Evolutionary conservation across 2,888 invertebrate genomes (phyloP).

Genomic region (Calliphora vomitoria): DNA sequence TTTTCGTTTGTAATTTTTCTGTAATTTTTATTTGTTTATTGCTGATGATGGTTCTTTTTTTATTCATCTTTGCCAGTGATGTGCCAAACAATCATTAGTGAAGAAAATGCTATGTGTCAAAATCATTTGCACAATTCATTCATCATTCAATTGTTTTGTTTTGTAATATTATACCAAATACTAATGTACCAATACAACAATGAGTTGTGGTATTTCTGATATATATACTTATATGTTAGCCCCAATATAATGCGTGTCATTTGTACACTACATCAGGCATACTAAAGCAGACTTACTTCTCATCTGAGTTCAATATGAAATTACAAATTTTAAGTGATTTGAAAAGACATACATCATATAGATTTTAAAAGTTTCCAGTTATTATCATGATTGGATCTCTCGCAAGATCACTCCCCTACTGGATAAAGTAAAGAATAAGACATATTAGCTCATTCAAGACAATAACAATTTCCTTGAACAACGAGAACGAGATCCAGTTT

Average conservation of each 20-base stretch:
- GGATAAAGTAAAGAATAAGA: too few species aligned
- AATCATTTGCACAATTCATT: slow-evolving; percentile 74
- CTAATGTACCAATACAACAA: slow-evolving; percentile 16
- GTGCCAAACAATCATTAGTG: slow-evolving; percentile 66
- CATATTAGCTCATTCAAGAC: too few species aligned
- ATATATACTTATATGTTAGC: neutral
- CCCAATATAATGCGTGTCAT: neutral
- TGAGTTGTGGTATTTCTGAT: slow-evolving; percentile 22
- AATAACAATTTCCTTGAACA: too few species aligned
- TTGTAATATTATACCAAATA: slow-evolving; percentile 48
- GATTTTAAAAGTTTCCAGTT: too few species aligned
- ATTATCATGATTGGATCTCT: too few species aligned
- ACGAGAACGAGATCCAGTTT: too few species aligned
- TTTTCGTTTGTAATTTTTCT: neutral
- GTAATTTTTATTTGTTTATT: slow-evolving; percentile 33
- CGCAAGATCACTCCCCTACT: too few species aligned
- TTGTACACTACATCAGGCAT: neutral
- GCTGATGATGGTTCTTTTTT: neutral
- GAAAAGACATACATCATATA: too few species aligned
- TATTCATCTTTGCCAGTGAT: neutral
- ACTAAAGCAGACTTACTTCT: too few species aligned
- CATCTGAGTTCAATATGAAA: too few species aligned
- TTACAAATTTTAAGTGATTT: too few species aligned
- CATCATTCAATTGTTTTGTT: slow-evolving; percentile 70
- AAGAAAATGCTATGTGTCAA: slow-evolving; percentile 66